These are phyloP conservation scores for Lepus timidus DNA, from an alignment of 2,113 vertebrate species.

Conservation along the genomic window DNA sequence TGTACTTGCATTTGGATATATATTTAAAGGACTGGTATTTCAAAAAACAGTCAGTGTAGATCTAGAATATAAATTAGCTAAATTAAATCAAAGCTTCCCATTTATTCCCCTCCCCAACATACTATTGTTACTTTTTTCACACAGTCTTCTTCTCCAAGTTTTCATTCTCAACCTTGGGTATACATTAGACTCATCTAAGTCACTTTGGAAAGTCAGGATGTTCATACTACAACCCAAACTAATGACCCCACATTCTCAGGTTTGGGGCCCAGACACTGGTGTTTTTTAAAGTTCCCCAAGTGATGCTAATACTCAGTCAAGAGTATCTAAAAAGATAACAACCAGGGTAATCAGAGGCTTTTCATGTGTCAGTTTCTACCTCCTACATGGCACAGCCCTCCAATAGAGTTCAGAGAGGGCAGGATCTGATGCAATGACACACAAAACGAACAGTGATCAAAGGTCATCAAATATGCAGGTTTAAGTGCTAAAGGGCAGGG, in stretches of 20 bases:
- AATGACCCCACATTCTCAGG: not conserved
- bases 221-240: not conserved
- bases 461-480: not conserved
- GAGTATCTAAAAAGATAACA: not conserved
- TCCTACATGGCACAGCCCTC: not conserved
- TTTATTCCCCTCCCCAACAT: not conserved
- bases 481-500: not conserved
- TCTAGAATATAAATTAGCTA: not conserved
- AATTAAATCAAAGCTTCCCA: not conserved
- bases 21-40: too few relatives aligned
- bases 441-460: not conserved
- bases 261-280: not conserved
- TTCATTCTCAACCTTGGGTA: not conserved
- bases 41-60: not conserved
- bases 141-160: not conserved
- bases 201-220: slow-evolving; percentile 15
- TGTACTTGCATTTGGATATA: too few relatives aligned
- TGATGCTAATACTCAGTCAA: not conserved
- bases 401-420: slow-evolving; percentile 3
- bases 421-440: not conserved
- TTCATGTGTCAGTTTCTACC: not conserved
- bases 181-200: not conserved
- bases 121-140: not conserved
- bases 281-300: not conserved
- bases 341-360: not conserved